Evolutionary conservation across 2,113 vertebrate genomes (phyloP), one percentile per base, ranked within the genome.

Genomic region (Nipponia nippon): DNA sequence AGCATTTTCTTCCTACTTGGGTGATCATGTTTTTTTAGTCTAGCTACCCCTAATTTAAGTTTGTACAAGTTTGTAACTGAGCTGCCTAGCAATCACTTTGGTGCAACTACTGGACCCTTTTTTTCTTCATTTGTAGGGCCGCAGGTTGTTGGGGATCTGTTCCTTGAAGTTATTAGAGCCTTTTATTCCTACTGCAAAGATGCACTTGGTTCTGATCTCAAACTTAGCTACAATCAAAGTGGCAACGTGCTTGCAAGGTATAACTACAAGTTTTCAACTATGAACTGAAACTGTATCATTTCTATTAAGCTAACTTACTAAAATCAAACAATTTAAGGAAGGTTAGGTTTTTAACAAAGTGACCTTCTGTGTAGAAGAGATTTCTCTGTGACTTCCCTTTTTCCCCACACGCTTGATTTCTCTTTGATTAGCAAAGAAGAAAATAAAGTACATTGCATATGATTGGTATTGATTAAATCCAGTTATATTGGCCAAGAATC

Each of bases 111-210:
- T 76, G 66, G 55, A 69, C 94, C 75, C 6, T 14, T 93, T 85
- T 92, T 47, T 23, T 19, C 44, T 95, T 92, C 49, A 21, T 22
- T 79, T 97, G 17, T 97, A 99, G 99, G 99, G 34, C 99, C 99
- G 1, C 98, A 98, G 44, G 98, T 99, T 67, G 97, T 99, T 94
- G 99, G 97, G 73, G 98, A 98, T 72, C 97, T 99, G 81, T 98
- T 99, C 95, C 93, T 99, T 16, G 99, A 99, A 98, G 99, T 99
- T 94, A 98, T 99, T 62, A 98, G 99, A 96, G 99, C 99, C 26
- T 99, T 99, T 94, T 98, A 99, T 95, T 97, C 98, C 47, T 99
- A 99, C 95, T 99, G 99, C 96, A 98, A 95, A 85, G 98, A 99
- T 67, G 98, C 98, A 20, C 96, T 99, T 7, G 99, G 98, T n/a